A percentile compares a stretch with the other conserved stretches of the same genome.
Conservation (phyloP, 2,888 invertebrate genomes). For the Nymphalis polychloros region DNA sequence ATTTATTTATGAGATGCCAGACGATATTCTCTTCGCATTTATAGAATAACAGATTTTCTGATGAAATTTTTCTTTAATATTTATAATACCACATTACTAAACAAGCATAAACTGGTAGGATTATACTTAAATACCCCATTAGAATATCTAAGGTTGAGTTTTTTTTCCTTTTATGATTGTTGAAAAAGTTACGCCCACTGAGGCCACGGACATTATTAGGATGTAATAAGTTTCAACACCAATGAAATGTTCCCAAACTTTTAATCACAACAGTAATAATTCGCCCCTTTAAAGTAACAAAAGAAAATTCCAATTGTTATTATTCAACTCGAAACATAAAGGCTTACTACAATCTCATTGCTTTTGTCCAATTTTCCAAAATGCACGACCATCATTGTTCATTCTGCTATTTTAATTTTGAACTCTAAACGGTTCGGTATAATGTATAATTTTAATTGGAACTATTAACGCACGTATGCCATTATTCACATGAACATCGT, state of each 20-base stretch:
- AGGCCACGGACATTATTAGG: neutral
- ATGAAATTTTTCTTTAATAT: no score
- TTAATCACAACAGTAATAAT: constrained; percentile 29
- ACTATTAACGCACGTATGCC: neutral
- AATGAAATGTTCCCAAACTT: constrained; percentile 20
- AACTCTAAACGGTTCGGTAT: neutral
- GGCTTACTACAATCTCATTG: constrained; percentile 22
- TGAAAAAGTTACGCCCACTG: neutral
- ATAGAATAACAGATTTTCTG: no score
- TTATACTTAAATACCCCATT: neutral
- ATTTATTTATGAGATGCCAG: no score
- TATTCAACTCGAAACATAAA: constrained; percentile 36
- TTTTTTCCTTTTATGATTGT: neutral
- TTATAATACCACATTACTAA: no score
- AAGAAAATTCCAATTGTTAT: constrained; percentile 35
- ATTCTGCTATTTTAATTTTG: neutral
- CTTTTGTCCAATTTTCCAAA: constrained; percentile 34
- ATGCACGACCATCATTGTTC: constrained; percentile 21
- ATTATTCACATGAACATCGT: constrained; percentile 5
- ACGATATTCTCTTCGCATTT: no score
- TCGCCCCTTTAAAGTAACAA: constrained; percentile 31
- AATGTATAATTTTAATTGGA: constrained; percentile 10
- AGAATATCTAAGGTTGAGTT: no score
- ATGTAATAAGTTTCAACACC: constrained; percentile 10
- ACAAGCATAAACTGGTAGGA: no score